Evolutionary conservation across 2,888 invertebrate genomes (phyloP).

Genomic region (Dascillus cervinus): DNA sequence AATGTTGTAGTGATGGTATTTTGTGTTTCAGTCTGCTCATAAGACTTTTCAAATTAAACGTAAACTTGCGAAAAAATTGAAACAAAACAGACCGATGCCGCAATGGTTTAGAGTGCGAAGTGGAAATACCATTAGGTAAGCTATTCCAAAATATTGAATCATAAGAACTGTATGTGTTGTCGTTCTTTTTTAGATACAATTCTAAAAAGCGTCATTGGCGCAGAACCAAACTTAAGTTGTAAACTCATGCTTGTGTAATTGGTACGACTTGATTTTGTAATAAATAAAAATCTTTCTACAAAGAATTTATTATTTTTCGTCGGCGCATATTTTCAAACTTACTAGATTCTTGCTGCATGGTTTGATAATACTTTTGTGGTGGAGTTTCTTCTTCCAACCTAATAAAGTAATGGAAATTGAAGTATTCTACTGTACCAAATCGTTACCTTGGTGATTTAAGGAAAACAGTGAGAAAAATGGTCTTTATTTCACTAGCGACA

Average conservation of each 20-base stretch:
- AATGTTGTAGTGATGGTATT: neutral
- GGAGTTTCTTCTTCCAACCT: constrained; percentile 88
- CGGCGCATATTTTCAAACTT: constrained; percentile 64
- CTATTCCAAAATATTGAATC: constrained; percentile 5
- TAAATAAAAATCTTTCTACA: constrained; percentile 39
- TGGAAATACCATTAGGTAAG: constrained; percentile 93
- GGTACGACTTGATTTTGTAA: neutral
- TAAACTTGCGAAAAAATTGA: constrained; percentile 94
- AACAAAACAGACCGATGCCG: constrained; percentile 97
- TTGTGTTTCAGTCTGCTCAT: constrained; percentile 82
- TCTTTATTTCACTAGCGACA: too few species aligned
- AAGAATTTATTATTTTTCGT: constrained; percentile 59
- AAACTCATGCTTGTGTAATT: constrained; percentile 40
- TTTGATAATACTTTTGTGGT: constrained; percentile 66
- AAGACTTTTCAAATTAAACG: constrained; percentile 98
- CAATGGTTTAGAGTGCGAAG: constrained; percentile 99
- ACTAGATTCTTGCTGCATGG: constrained; percentile 52
- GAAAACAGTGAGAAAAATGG: too few species aligned
- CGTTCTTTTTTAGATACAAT: constrained; percentile 75
- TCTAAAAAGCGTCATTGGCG: constrained; percentile 99
- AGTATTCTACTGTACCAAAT: constrained; percentile 66
- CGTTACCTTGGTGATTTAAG: constrained; percentile 60
- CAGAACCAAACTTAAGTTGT: constrained; percentile 97
- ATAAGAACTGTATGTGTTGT: constrained; percentile 6
- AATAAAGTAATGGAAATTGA: constrained; percentile 81